Evolutionary conservation across 2,797 vertebrate species (phyloP).

Genomic region (Echiichthys vipera): DNA sequence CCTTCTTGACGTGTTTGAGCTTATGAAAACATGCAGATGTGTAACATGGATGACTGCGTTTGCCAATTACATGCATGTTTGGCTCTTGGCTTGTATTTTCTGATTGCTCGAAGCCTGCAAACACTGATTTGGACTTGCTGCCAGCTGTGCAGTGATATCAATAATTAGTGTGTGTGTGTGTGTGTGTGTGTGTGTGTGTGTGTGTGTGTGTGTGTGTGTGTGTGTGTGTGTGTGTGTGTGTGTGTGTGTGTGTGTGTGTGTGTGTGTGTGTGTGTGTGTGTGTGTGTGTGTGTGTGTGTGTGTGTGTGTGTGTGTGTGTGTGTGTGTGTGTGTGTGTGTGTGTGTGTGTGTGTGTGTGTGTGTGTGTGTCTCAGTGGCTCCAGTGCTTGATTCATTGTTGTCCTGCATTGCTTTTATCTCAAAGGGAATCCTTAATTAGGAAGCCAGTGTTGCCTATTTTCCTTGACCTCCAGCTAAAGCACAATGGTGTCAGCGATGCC

Average conservation of each 20-base stretch:
- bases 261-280: no score
- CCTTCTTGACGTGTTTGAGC: constrained; percentile 13
- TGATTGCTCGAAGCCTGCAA: constrained; percentile 44
- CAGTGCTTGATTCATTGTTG: constrained; percentile 19
- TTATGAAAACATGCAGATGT: constrained; percentile 38
- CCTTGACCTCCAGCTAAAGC: constrained; percentile 62
- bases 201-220: constrained; percentile 7
- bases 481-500: constrained; percentile 38
- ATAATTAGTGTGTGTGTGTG: constrained; percentile 50
- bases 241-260: no score
- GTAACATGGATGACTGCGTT: constrained; percentile 45
- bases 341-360: constrained; percentile 4
- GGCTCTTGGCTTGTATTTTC: constrained; percentile 55
- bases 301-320: no score
- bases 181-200: no score
- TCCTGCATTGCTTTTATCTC: constrained; percentile 54
- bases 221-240: no score
- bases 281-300: no score
- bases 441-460: constrained; percentile 34
- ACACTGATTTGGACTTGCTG: constrained; percentile 49
- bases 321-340: constrained; percentile 11
- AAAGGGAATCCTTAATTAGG: constrained; percentile 71
- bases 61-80: constrained; percentile 71
- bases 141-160: constrained; percentile 61
- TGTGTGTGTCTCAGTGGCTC: constrained; percentile 1